These are phyloP conservation scores for Lepetodrilus schrolli DNA, from an alignment of 2,888 invertebrate species.

Conservation along the genomic window DNA sequence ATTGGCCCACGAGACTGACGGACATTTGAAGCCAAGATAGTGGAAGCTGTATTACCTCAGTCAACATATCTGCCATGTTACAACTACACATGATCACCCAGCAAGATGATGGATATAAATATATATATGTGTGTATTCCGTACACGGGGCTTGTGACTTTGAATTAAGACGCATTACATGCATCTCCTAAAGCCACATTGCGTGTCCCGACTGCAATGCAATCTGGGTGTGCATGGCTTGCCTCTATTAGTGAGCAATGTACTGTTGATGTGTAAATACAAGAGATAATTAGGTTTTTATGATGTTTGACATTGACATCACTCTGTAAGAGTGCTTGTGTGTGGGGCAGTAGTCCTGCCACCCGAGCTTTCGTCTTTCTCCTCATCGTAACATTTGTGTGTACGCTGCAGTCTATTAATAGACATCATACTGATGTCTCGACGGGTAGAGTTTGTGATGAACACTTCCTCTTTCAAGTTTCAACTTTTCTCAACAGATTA, in stretches of 20 bases:
- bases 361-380: constrained; percentile 4
- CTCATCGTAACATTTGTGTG: background rate
- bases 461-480: background rate
- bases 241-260: background rate
- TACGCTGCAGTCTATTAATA: background rate
- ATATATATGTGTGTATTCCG: background rate
- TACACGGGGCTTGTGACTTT: no score
- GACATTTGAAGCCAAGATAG: no score
- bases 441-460: background rate
- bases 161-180: background rate
- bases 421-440: background rate
- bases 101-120: background rate
- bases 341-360: background rate
- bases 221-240: background rate
- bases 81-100: background rate
- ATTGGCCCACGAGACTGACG: no score
- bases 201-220: background rate
- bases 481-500: background rate
- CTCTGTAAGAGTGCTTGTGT: background rate
- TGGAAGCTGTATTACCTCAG: constrained; percentile 5
- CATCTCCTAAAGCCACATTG: no score
- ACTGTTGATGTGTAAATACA: background rate
- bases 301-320: constrained; percentile 21
- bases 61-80: background rate
- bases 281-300: constrained; percentile 13